Base-by-base conservation (phyloP, 2,888 invertebrate species). In the Oithona nana region DNA sequence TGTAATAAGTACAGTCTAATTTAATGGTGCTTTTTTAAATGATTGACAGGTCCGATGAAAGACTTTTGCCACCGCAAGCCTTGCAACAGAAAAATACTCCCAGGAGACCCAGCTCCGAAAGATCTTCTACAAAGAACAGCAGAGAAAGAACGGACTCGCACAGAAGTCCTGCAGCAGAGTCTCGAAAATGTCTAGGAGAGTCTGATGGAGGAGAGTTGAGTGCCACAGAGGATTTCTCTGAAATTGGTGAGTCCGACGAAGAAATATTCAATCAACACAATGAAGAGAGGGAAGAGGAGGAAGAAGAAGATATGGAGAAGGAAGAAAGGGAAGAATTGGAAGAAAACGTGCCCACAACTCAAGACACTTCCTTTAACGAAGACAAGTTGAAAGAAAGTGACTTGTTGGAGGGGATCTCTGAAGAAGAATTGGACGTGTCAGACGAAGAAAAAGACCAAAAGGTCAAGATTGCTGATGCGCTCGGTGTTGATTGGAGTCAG, bases 401-500 rank as follows among this genome's bases (percentile, higher is more conserved):
- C 28, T 50, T 59, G n/a, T 28, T 59, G n/a, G 59, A 59, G 28
- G 59, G 59, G 3, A 59, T 59, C 24, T 59, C 59, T 26, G 59
- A 59, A 1, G 59, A 59, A 29, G 59, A 59, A n/a, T 29, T 59
- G 48, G 59, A 48, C n/a, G 13, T 59, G 28, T 59, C 59, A 1
- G 59, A 59, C 26, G 57, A 57, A 26, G 59, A 59, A 24, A 50
- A 59, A 20, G 24, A 22, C 39, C 13, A 39, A 24, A 62, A 62
- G 22, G 62, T 26, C 6, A 62, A 55, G 48, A 57, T 62, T 28
- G 62, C 62, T 55, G 62, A 62, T 39, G 56, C 39, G 8, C 39
- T 62, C 6, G 62, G 62, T 6, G 62, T 56, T 2, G 62, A 62
- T 20, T 62, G 62, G 62, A 62, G 62, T 20, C 26, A 39, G n/a